Evolutionary conservation across 2,888 invertebrate species (phyloP), one percentile per base, ranked within the genome.

Genomic region (Ametastegia equiseti): DNA sequence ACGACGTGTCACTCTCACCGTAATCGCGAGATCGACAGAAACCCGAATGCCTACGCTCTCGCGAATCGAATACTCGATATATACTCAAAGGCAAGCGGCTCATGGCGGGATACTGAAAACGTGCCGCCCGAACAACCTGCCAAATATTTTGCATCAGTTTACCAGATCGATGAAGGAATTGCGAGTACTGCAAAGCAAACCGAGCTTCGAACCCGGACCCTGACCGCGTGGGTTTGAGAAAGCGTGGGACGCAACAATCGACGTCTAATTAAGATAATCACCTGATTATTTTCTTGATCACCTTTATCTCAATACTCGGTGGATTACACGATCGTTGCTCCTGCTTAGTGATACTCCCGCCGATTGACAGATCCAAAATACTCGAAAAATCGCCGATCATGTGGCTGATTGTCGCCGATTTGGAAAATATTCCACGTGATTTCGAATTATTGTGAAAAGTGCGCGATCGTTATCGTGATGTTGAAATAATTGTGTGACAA

Each of bases 201-300:
- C 60, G 60, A 78, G 78, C 42, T 78, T 63, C 78, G 60, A 78
- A 78, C 78, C 78, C 78, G 78, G 78, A 63, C 78, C 75, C 60
- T 9, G 7, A 63, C 15, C 1, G 39, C 78, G 78, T 78, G 81
- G 67, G 81, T 50, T 81, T 39, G 69, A 77, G 39, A 67, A 77
- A 82, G 80, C 89, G 89, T 89, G 89, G 88, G 89, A 88, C 87
- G 86, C 88, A 89, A 90, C 90, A 90, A 90, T 90, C 86, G 86
- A 84, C 86, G 30, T 84, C 89, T 90, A 90, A 90, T 90, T 90
- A 90, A 90, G 90, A 89, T 90, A 90, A 90, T 90, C 89, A 87
- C 83, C 83, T 86, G 88, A 89, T 90, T 88, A 87, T 89, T 86
- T 36, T 33, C 57, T 75, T 39, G 33, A 78, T 78, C 78, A 45